Base-by-base conservation (phyloP, 2,888 invertebrate species). In the Mimachlamys varia region DNA sequence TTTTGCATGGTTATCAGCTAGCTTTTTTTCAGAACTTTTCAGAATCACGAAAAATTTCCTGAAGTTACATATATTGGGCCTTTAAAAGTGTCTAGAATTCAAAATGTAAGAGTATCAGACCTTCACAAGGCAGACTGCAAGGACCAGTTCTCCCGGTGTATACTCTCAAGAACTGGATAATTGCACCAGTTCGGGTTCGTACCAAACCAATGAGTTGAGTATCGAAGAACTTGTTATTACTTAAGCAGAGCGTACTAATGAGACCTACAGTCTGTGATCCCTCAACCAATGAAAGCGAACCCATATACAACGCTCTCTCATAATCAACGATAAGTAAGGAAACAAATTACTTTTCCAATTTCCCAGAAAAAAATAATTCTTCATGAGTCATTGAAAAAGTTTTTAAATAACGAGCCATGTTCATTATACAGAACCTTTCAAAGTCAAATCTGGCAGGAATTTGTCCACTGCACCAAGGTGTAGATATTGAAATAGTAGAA, bases 321-420 rank as follows among this genome's bases (percentile, higher is more conserved):
- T 76, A 76, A 76, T 76, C 76, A 76, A 76, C 33, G 76, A 76
- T 76, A 19, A 27, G 27, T 17, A 76, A 33, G 27, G 2, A 10
- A 76, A 76, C 33, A 76, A 76, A 76, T 76, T 76, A 76, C 76
- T 76, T 76, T 76, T 33, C 76, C 76, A 76, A 76, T 33, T 76
- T 76, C 33, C 76, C 27, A 7, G 22, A 62, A 62, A 62, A 62
- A 62, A 62, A 62, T 7, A 22, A 62, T 22, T 22, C 62, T n/a
- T 62, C 62, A 22, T n/a, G 62, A 62, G 62, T 62, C n/a, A n/a
- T n/a, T n/a, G 17, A 76, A 22, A 76, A 76, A 76, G 33, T 33
- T 27, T 27, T 27, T 33, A 76, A 76, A 76, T 27, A 33, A 76
- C 4, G 27, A 76, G 33, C 13, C 27, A 33, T 76, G 44, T 62